These are phyloP conservation scores for Sinodicranocentrus sp. DNA, from an alignment of 2,888 invertebrate genomes.

Conservation along the genomic window DNA sequence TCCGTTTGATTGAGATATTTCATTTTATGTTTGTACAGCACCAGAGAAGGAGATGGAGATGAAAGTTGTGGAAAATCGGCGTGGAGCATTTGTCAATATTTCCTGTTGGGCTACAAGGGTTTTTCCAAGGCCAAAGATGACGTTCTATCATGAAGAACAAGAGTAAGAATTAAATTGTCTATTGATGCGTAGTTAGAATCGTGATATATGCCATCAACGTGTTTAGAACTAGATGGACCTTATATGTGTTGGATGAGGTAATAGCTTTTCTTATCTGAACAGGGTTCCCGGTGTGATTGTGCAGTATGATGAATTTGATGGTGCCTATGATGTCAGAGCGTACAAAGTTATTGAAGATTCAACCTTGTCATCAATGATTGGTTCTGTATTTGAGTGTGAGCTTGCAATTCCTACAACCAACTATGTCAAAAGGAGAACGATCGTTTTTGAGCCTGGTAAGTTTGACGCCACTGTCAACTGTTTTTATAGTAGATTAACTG, in stretches of 20 bases:
- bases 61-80: slow-evolving; percentile 69
- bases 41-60: slow-evolving; percentile 75
- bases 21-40: slow-evolving; percentile 60
- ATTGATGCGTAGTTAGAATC: neutral
- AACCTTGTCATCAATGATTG: slow-evolving; percentile 70
- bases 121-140: slow-evolving; percentile 72
- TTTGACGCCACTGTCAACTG: too few relatives aligned
- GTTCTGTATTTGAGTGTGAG: slow-evolving; percentile 77
- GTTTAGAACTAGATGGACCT: too few relatives aligned
- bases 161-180: slow-evolving; percentile 36
- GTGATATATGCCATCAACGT: too few relatives aligned
- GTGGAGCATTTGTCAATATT: slow-evolving; percentile 71
- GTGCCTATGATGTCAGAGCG: slow-evolving; percentile 72
- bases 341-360: slow-evolving; percentile 73
- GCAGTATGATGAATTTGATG: slow-evolving; percentile 52
- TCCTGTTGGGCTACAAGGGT: slow-evolving; percentile 74
- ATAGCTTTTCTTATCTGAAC: neutral
- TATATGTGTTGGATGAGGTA: neutral
- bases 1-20: too few relatives aligned
- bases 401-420: slow-evolving; percentile 77
- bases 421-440: slow-evolving; percentile 77
- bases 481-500: too few relatives aligned
- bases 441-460: slow-evolving; percentile 77
- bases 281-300: slow-evolving; percentile 56
- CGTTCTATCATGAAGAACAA: slow-evolving; percentile 71